Evolutionary conservation across 2,888 invertebrate species (phyloP), one percentile per base, ranked within the genome.

Genomic region (Folsomia manolachei): DNA sequence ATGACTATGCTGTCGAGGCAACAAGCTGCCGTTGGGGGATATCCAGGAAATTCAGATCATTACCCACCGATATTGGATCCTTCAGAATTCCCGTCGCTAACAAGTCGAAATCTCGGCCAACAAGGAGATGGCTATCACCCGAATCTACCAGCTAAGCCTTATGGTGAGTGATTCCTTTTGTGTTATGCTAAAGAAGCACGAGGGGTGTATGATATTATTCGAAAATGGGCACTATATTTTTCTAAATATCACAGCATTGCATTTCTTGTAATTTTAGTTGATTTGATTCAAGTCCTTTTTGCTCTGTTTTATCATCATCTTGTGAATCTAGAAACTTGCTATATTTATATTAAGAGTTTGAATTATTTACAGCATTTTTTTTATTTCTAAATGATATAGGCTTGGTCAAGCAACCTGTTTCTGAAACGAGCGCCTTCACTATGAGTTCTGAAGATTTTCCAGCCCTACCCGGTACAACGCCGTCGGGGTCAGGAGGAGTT

Each of bases 391-490:
- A n/a, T n/a, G n/a, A n/a, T n/a, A 92, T 94, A 86, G 94, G 94
- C 84, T 94, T 95, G 94, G 94, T 95, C 82, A 95, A 95, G 86
- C 94, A 94, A 86, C 95, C 95, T 78, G 92, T 93, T 83, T 90
- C 92, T 67, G 95, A 95, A 85, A 90, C 94, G 83, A 93, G 91
- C 80, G 95, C 95, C 86, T 95, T 95, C 86, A 93, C 95, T 83
- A 99, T 99, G 91, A 97, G 97, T 82, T 95, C 93, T 82, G 98
- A 99, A 87, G 99, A 99, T 87, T 99, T 99, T 86, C 99, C 99
- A 82, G 99, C 99, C 84, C 87, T 99, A 84, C 99, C 98, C 80
- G 98, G 98, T 82, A 94, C 94, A 80, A 91, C 92, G 27, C 79
- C 79, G 19, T 70, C 80, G 14, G 70, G 78, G 56, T 71, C 72